Conservation (phyloP, 2,888 invertebrate species). For the Eupithecia subfuscata region DNA sequence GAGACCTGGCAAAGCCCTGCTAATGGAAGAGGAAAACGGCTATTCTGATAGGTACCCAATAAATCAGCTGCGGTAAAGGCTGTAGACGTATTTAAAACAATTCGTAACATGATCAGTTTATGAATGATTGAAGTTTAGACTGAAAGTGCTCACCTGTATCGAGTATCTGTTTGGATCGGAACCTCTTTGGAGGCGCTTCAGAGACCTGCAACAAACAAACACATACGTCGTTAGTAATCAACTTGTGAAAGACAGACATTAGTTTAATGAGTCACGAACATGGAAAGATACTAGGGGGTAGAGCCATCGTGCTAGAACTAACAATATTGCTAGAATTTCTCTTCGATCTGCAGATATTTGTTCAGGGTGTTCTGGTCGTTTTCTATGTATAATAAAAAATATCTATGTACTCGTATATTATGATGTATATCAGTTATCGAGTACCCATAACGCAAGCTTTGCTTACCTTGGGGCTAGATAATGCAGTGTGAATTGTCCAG, state of each 20-base stretch:
- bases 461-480: too few species aligned
- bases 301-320: background rate
- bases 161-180: background rate
- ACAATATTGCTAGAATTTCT: too few species aligned
- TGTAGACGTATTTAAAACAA: background rate
- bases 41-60: background rate
- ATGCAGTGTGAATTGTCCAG: too few species aligned
- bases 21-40: background rate
- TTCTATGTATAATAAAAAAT: too few species aligned
- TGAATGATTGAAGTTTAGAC: background rate
- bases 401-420: too few species aligned
- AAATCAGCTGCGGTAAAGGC: background rate
- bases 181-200: background rate
- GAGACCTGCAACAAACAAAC: background rate
- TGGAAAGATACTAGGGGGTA: background rate
- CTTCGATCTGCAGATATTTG: too few species aligned
- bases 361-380: too few species aligned
- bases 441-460: too few species aligned
- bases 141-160: background rate
- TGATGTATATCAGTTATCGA: too few species aligned
- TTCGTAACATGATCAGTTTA: background rate
- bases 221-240: background rate
- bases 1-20: too few species aligned
- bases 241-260: background rate
- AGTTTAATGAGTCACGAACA: background rate